Conservation (phyloP, 2,797 vertebrate species). For the Enteromius viviparus region DNA sequence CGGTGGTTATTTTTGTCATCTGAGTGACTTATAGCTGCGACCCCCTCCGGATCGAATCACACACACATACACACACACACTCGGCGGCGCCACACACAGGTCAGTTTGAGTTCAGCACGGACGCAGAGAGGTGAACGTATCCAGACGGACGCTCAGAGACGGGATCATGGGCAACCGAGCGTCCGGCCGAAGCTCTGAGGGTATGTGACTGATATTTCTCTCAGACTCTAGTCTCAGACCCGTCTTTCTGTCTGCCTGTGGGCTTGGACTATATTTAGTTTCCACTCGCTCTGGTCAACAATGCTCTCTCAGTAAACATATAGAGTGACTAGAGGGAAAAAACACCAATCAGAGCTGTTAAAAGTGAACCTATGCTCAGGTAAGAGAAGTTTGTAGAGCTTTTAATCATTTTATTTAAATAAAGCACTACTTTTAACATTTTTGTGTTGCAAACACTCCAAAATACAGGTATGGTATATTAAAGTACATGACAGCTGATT, state of each 20-base stretch:
- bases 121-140: not conserved
- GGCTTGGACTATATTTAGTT: conserved; percentile 91
- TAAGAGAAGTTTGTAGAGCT: not conserved
- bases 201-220: conserved; percentile 68
- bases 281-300: conserved; percentile 76
- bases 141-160: not conserved
- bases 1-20: conserved; percentile 20
- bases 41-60: not conserved
- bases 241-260: conserved; percentile 60
- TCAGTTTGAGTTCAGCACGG: not conserved
- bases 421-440: not conserved
- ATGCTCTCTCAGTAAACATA: conserved; percentile 76
- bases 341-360: conserved; percentile 52
- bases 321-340: not conserved
- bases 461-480: not conserved
- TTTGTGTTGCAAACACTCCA: not conserved
- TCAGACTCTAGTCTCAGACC: not conserved
- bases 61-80: not conserved
- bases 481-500: not conserved
- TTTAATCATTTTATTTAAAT: not conserved
- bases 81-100: not conserved
- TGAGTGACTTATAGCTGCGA: not conserved
- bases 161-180: conserved; percentile 75
- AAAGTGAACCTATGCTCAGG: conserved; percentile 34
- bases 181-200: conserved; percentile 72